A percentile compares a stretch with the other conserved stretches of the same genome.
Conservation (phyloP, 2,888 invertebrate species). For the Himalopsyche anomala region DNA sequence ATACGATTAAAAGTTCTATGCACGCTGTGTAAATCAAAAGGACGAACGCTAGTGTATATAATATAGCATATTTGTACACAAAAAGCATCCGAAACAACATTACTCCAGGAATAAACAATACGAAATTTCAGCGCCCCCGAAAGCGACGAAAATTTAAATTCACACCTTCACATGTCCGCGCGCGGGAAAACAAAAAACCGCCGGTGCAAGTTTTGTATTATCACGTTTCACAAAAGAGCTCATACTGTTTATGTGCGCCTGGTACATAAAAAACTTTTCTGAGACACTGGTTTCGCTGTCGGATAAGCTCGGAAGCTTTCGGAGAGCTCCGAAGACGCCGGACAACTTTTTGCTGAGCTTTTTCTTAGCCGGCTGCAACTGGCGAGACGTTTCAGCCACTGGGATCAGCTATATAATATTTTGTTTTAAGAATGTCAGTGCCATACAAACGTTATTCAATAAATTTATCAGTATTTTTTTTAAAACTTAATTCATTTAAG, state of each 20-base stretch:
- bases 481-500: too few relatives aligned
- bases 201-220: slow-evolving; percentile 26
- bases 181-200: slow-evolving; percentile 1
- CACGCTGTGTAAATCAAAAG: not conserved
- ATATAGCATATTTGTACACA: slow-evolving; percentile 1
- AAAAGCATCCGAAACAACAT: slow-evolving; percentile 15
- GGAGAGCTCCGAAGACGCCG: slow-evolving; percentile 49
- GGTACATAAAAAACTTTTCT: slow-evolving; percentile 45
- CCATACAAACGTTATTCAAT: too few relatives aligned
- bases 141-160: slow-evolving; percentile 32
- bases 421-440: too few relatives aligned
- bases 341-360: slow-evolving; percentile 53
- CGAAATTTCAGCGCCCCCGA: not conserved
- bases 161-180: slow-evolving; percentile 4
- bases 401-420: not conserved
- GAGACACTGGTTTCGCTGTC: slow-evolving; percentile 31
- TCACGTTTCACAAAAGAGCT: slow-evolving; percentile 49
- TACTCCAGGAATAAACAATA: slow-evolving; percentile 10
- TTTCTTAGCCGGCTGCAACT: slow-evolving; percentile 44
- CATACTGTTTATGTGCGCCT: slow-evolving; percentile 49
- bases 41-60: not conserved
- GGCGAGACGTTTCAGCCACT: slow-evolving; percentile 24
- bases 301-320: slow-evolving; percentile 18
- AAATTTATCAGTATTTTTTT: too few relatives aligned
- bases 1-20: not conserved